Base-by-base conservation (phyloP, 1,140 invertebrate species). In the Caenorhabditis latens region DNA sequence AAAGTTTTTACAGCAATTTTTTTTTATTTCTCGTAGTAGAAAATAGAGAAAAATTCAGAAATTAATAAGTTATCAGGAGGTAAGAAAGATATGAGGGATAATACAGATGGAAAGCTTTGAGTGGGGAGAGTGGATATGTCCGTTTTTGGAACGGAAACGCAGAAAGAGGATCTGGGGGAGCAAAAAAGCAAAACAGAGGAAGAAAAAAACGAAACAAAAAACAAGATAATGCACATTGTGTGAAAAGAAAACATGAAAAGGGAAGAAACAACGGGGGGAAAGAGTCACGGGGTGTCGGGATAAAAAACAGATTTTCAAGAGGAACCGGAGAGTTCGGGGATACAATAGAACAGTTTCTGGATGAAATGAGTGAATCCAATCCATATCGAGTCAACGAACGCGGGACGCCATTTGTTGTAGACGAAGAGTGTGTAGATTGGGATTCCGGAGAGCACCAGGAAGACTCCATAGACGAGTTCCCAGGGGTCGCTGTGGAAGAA, bases 391-490 rank as follows among this genome's bases (percentile, higher is more conserved):
- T 91, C 46, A 1, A 92, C 21, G 53, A 83, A 75, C 19, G 58
- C 48, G 13, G 91, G 91, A 55, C 89, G 92, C 16, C 43, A 67
- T 42, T 86, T 43, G 19, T 50, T 83, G 9, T 83, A 75, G 57
- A 92, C 91, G 63, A 92, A 92, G 42, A 90, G 55, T 65, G 91
- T 86, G 83, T 92, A 92, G 53, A 92, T 63, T n/a, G 91, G 91
- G 40, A 92, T 55, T 8, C 91, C 91, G 24, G 91, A 86, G 4
- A 89, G 63, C 63, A 92, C 92, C 4, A 92, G 85, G n/a, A 46
- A 42, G n/a, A 92, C 32, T 46, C 92, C 92, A 16, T 89, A 84
- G 46, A 92, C 46, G 13, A 92, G 82, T 67, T 92, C 92, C 24
- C 63, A 43, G 8, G 91, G 92, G 46, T 86, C 57, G 7, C 65